A percentile compares a stretch with the other conserved stretches of the same genome.
phyloP scores from a whole-genome alignment of 2,888 invertebrate species.

The Acleris laterana region DNA sequence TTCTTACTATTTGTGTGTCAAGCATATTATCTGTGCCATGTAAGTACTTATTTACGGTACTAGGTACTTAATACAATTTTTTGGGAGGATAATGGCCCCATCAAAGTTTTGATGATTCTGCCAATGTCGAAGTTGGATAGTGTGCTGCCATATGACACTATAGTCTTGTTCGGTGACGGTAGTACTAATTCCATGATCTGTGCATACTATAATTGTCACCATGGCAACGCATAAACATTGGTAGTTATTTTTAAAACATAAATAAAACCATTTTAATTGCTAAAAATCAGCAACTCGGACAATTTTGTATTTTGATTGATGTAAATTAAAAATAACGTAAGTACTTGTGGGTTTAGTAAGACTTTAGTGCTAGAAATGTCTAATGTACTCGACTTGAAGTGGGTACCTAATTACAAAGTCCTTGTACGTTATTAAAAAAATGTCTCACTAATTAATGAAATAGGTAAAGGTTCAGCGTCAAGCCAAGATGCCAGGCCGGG shows the following conservation, averaged over 20 bases:
- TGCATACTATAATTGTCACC: constrained; percentile 26
- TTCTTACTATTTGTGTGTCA: not conserved
- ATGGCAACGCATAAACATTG: constrained; percentile 43
- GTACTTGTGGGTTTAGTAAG: too few relatives aligned
- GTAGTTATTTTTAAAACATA: constrained; percentile 25
- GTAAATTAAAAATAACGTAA: not conserved
- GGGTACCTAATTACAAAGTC: too few relatives aligned
- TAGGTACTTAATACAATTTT: too few relatives aligned
- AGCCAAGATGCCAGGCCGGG: constrained; percentile 63
- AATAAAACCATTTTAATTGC: constrained; percentile 6
- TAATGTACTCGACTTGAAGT: too few relatives aligned
- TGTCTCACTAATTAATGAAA: not conserved
- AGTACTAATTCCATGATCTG: too few relatives aligned
- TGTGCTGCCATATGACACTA: too few relatives aligned
- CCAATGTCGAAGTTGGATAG: too few relatives aligned
- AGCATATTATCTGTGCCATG: constrained; percentile 10
- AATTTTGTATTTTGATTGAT: not conserved
- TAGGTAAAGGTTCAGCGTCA: not conserved
- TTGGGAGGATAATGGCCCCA: too few relatives aligned
- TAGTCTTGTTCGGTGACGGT: too few relatives aligned
- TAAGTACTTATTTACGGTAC: too few relatives aligned
- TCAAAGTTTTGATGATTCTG: too few relatives aligned
- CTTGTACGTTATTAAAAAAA: not conserved
- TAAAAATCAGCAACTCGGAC: not conserved
- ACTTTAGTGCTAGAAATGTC: too few relatives aligned